Evolutionary conservation across 2,888 invertebrate genomes (phyloP), one percentile per base, ranked within the genome.

Genomic region (Colostygia pectinataria): DNA sequence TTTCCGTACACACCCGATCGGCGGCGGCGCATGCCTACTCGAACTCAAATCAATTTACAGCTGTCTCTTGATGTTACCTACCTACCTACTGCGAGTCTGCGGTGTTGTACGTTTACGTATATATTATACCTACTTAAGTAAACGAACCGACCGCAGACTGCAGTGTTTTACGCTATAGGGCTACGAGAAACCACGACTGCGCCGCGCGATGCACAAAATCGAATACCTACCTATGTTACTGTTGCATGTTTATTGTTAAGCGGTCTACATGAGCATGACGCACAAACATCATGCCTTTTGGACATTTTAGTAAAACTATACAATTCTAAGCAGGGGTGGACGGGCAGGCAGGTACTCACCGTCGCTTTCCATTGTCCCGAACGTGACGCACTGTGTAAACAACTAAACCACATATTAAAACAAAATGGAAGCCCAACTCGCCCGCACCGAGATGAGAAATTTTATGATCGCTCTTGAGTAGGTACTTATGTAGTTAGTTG

Each of bases 341-440:
- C 66, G 65, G 62, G 59, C 65, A 64, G 61, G 63, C 50, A 89
- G 59, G 61, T 46, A 89, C 89, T 86, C 78, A 90, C 90, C 89
- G 77, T 82, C 71, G 79, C 75, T 85, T 82, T 82, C 86, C 87
- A 88, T 88, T 84, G 87, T 86, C 75, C 80, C 69, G 68, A 77
- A 68, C 68, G 69, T 76, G 71, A 77, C 68, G 74, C 81, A 78
- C 83, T 77, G 72, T 80, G 81, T 87, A 85, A 85, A 87, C 87
- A 87, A 85, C 77, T 71, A 74, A 81, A 80, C 81, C 85, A 80
- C 86, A 88, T 87, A 84, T 79, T 87, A 87, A 83, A 87, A 89
- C 90, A 89, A 90, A 90, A 90, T 90, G 90, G 90, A 87, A 83
- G 89, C 82, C 79, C 73, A 71, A 74, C 74, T 81, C 76, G 82